phyloP scores from a whole-genome alignment of 2,113 vertebrate species.

The Lutjanus erythropterus region DNA sequence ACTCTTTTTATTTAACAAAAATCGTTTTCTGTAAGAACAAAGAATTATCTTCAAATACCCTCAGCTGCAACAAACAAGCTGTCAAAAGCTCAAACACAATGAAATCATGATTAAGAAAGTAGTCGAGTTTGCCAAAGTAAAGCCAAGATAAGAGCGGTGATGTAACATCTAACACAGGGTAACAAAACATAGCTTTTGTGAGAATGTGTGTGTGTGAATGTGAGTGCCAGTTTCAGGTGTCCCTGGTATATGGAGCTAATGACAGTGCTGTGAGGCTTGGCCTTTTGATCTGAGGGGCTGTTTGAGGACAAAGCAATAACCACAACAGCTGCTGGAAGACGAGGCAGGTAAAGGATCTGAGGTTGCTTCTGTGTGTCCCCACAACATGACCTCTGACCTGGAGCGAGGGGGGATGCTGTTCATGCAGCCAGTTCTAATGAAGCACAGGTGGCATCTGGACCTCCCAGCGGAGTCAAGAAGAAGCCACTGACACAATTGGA shows the following conservation, averaged over 20 bases:
- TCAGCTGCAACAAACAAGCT: neutral
- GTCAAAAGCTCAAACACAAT: neutral
- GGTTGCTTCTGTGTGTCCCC: neutral
- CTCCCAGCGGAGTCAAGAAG: neutral
- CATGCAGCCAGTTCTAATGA: slow-evolving; percentile 21
- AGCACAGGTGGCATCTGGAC: slow-evolving; percentile 46
- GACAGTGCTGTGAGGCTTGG: slow-evolving; percentile 2
- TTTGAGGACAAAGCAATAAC: slow-evolving; percentile 48
- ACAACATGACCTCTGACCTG: slow-evolving; percentile 62
- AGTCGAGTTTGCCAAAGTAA: neutral
- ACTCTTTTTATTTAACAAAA: slow-evolving; percentile 1
- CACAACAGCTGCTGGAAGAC: slow-evolving; percentile 56
- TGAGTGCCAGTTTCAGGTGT: slow-evolving; percentile 8
- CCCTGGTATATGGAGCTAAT: slow-evolving; percentile 18
- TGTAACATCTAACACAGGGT: neutral
- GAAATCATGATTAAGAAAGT: neutral
- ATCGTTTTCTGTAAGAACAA: neutral
- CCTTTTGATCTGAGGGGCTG: slow-evolving; percentile 40
- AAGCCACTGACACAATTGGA: slow-evolving; percentile 7
- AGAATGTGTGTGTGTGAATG: slow-evolving; percentile 7
- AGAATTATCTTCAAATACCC: neutral
- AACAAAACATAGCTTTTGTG: neutral
- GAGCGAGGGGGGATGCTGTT: slow-evolving; percentile 8
- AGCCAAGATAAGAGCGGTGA: neutral
- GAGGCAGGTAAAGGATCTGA: slow-evolving; percentile 28